Conservation (phyloP, 2,888 invertebrate genomes). For the Strigamia crassipes region DNA sequence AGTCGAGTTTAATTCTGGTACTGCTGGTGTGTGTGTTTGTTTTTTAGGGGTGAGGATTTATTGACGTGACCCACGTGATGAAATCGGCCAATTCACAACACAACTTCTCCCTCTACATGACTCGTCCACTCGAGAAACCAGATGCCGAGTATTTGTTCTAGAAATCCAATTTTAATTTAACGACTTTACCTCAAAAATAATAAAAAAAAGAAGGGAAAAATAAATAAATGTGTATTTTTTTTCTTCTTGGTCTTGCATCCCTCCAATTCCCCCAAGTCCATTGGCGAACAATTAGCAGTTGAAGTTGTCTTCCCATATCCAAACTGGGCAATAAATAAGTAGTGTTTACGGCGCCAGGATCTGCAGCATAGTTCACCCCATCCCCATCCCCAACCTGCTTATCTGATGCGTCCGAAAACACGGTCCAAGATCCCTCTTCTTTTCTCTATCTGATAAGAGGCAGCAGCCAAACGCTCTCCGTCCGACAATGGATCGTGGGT, state of each 20-base stretch:
- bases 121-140: background rate
- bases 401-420: constrained; percentile 6
- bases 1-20: background rate
- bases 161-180: background rate
- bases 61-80: constrained; percentile 13
- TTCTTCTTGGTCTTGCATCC: too few relatives aligned
- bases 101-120: background rate
- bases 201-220: background rate
- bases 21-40: background rate
- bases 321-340: constrained; percentile 8
- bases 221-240: background rate
- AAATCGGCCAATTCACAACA: constrained; percentile 4
- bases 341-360: constrained; percentile 15
- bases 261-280: background rate
- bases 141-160: background rate
- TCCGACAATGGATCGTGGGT: background rate
- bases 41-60: background rate
- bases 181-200: background rate
- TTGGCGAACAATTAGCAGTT: constrained; percentile 25
- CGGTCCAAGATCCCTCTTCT: background rate
- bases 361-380: constrained; percentile 19
- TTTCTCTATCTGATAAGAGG: constrained; percentile 12
- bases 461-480: constrained; percentile 1
- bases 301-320: constrained; percentile 2
- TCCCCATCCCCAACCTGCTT: background rate